Evolutionary conservation across 2,797 vertebrate species (phyloP), one percentile per base, ranked within the genome.

Genomic region (Lerista edwardsae): DNA sequence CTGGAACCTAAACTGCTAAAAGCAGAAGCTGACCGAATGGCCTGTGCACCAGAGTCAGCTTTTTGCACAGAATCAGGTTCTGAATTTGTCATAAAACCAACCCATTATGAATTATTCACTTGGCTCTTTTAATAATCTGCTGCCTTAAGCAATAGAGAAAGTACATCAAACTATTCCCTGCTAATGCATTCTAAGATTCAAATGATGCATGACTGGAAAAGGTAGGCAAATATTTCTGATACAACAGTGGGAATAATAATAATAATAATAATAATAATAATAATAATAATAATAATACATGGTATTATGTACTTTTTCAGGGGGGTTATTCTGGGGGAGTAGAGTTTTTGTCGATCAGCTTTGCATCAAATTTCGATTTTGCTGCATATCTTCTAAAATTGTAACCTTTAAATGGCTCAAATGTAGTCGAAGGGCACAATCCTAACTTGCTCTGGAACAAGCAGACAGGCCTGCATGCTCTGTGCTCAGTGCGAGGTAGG

Each of bases 111-210:
- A 11, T 80, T 65, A 41, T 86, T 75, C 75, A 41, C 71, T 17
- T 0, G 25, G 80, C 87, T 25, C 76, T 3, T 68, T 25, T 74
- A 87, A 82, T 83, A 82, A 85, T 3, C 1, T 55, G 27, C 3
- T 34, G 3, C 69, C 11, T 77, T 72, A 85, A 87, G 10, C 36
- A 89, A 78, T 31, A n/a, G 79, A 90, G 8, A 4, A 80, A 64
- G 31, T 80, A 86, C 71, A 0, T 57, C 31, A 80, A 0, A 8
- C 79, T 87, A 29, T 61, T 80, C 2, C 4, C 80, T 65, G 61
- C 80, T 17, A 57, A 29, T 44, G 7, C 57, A 51, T 79, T 83
- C 71, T 41, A 75, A 67, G 68, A 61, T 41, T 2, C 78, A 61
- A 88, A 3, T 73, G 79, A 77, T 74, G 29, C 75, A 1, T 23